A percentile compares a stretch with the other conserved stretches of the same genome.
Conservation (phyloP, 2,113 vertebrate genomes). For the Lutjanus erythropterus region DNA sequence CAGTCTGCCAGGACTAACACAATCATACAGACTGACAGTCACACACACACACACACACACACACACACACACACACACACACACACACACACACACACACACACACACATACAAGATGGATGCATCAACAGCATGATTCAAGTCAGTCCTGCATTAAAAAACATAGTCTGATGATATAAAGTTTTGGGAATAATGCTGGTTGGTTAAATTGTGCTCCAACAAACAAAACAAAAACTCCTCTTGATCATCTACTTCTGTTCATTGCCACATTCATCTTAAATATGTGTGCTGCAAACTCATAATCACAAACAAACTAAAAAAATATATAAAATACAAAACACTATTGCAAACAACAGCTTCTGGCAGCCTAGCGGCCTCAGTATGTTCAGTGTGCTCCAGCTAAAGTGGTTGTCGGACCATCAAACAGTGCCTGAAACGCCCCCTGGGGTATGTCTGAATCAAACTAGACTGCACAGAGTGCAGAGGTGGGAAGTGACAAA, state of each 20-base stretch:
- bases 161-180: background rate
- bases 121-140: slow-evolving; percentile 5
- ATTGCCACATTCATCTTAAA: background rate
- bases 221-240: slow-evolving; percentile 1
- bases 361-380: background rate
- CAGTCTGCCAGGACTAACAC: slow-evolving; percentile 60
- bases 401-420: background rate
- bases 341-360: background rate
- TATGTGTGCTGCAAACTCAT: background rate
- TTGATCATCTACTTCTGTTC: no score
- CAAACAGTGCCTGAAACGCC: background rate
- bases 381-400: background rate
- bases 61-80: no score
- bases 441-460: background rate
- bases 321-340: background rate
- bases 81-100: background rate
- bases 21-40: slow-evolving; percentile 42
- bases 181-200: background rate
- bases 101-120: background rate
- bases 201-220: no score
- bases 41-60: background rate
- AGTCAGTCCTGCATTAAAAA: background rate
- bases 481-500: no score
- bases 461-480: background rate
- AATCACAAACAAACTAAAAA: background rate